These are phyloP conservation scores for Grammomys surdaster DNA, from an alignment of 2,113 vertebrate species.

Conservation along the genomic window DNA sequence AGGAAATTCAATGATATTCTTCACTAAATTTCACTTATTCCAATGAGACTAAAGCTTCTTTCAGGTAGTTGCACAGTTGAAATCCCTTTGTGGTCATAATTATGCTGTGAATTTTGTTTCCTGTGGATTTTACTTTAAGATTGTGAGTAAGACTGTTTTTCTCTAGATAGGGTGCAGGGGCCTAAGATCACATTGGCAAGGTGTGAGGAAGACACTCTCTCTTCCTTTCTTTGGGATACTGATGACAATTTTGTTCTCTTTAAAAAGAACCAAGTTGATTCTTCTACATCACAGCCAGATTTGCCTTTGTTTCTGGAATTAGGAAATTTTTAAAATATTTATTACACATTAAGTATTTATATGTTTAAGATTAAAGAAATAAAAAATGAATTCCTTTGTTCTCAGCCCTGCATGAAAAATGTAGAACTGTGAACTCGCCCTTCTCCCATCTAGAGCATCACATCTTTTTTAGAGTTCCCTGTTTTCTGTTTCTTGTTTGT, in stretches of 20 bases:
- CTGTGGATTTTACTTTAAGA: background rate
- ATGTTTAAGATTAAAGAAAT: constrained; percentile 1
- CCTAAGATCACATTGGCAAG: background rate
- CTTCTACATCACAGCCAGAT: background rate
- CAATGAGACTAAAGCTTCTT: background rate
- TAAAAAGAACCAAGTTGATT: background rate
- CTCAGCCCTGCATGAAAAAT: background rate
- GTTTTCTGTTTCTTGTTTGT: background rate
- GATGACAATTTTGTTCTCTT: background rate
- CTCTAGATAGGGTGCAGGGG: background rate
- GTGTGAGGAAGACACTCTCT: background rate
- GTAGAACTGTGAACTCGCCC: background rate
- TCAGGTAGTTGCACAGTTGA: background rate
- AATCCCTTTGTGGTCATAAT: background rate
- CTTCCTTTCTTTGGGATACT: no score
- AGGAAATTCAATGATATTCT: background rate
- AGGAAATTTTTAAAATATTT: background rate
- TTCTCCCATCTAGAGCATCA: background rate
- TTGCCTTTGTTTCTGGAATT: constrained; percentile 30
- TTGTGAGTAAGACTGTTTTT: background rate
- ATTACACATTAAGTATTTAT: constrained; percentile 4
- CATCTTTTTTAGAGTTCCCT: background rate
- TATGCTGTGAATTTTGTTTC: background rate
- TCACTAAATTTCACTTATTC: background rate
- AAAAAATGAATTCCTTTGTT: background rate